Evolutionary conservation across 2,113 vertebrate genomes (phyloP).

Genomic region (Tragulus kanchil): DNA sequence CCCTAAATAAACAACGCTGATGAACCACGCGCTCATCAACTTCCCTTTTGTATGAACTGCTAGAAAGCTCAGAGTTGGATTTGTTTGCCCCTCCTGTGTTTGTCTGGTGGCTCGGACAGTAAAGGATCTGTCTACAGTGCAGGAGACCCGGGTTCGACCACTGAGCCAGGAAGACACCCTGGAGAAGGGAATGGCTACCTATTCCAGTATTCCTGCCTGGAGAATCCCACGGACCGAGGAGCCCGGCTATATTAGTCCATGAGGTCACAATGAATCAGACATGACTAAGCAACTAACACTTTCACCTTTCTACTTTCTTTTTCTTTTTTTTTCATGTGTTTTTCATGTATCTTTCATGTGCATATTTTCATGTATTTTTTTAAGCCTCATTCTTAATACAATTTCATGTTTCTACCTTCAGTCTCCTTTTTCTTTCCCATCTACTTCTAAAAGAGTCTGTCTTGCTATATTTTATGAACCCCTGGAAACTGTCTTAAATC

Average conservation of each 20-base stretch:
- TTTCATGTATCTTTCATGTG: too few species aligned
- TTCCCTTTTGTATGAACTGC: background rate
- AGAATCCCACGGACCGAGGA: background rate
- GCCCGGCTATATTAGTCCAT: background rate
- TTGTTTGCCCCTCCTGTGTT: background rate
- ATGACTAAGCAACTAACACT: background rate
- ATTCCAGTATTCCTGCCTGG: background rate
- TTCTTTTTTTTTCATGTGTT: too few species aligned
- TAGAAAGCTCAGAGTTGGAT: constrained; percentile 22
- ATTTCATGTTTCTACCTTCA: background rate
- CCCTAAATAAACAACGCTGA: background rate
- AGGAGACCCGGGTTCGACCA: background rate
- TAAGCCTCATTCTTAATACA: constrained; percentile 6
- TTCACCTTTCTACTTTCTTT: background rate
- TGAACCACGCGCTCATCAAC: background rate
- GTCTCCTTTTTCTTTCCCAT: constrained; percentile 7
- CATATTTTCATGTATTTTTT: too few species aligned
- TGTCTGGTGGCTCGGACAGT: background rate
- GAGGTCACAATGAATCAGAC: background rate
- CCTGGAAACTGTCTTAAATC: constrained; percentile 37
- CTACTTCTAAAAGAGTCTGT: background rate
- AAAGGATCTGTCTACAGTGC: background rate
- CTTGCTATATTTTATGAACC: constrained; percentile 44
- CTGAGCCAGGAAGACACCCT: background rate
- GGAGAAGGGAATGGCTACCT: background rate